phyloP scores from a whole-genome alignment of 2,888 invertebrate genomes.

The Carabus problematicus region DNA sequence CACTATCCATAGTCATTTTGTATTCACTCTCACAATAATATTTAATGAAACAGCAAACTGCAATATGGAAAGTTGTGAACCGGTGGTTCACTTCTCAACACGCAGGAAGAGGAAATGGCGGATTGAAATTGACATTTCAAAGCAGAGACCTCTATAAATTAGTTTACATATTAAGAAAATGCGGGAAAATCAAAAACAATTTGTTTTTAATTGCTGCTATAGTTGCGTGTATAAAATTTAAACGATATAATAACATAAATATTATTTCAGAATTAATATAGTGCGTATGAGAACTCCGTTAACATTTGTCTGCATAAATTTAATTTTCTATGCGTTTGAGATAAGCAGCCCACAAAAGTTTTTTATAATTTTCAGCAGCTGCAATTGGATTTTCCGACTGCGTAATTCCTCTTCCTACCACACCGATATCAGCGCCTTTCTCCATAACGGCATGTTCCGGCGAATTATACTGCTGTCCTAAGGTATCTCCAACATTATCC shows the following conservation, averaged over 20 bases:
- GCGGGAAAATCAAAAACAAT: no score
- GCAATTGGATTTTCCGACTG: slow-evolving; percentile 69
- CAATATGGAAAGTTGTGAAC: slow-evolving; percentile 35
- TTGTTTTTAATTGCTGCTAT: no score
- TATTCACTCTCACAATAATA: slow-evolving; percentile 6
- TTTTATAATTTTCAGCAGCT: slow-evolving; percentile 74
- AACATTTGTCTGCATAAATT: background rate
- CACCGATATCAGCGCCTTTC: slow-evolving; percentile 88
- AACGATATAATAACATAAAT: no score
- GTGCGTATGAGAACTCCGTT: no score
- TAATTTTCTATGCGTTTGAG: slow-evolving; percentile 55
- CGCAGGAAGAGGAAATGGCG: slow-evolving; percentile 37
- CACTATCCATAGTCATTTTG: slow-evolving; percentile 53
- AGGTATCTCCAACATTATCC: slow-evolving; percentile 70
- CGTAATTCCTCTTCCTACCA: slow-evolving; percentile 93
- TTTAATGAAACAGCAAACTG: slow-evolving; percentile 16
- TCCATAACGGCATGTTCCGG: slow-evolving; percentile 82
- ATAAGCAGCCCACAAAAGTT: slow-evolving; percentile 76
- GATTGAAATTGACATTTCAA: slow-evolving; percentile 11
- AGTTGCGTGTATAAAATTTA: no score
- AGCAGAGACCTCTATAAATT: no score
- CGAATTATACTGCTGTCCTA: slow-evolving; percentile 89
- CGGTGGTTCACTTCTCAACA: slow-evolving; percentile 6
- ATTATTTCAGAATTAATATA: no score
- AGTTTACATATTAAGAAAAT: no score